Evolutionary conservation across 2,797 vertebrate species (phyloP), one percentile per base, ranked within the genome.

Genomic region (Chrysolophus pictus): DNA sequence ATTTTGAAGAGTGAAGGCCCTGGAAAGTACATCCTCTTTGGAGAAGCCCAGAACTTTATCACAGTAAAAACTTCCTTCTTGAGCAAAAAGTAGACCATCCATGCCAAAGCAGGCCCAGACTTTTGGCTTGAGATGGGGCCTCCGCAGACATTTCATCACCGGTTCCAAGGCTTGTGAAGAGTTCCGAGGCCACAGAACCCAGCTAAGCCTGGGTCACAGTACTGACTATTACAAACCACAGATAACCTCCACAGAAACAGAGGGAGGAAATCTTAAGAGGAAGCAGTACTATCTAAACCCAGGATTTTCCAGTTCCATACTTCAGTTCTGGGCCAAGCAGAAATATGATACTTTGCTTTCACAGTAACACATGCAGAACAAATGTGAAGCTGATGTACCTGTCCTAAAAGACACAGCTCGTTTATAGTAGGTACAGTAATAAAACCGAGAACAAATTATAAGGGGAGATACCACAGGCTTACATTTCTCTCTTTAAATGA

Each of bases 191-290:
- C 31, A 65, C 51, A 10, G 56, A 37, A 44, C 39, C 33, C 77
- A 11, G 56, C 67, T 68, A 39, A 46, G 56, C 37, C 56, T 10
- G 11, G 35, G 55, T 3, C 3, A 7, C 1, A n/a, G 22, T 6
- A 4, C 3, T 6, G 44, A 0, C 0, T 0, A 5, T 11, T 6
- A 41, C 51, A 35, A 29, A n/a, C 13, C 7, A 7, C 5, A 5
- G n/a, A 2, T 15, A n/a, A 47, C 31, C 10, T 3, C 26, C 3
- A 4, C 4, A 44, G 14, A 33, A 64, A 42, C 8, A 35, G 64
- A 29, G 21, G 12, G n/a, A 14, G 28, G 2, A 35, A 55, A 24
- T 6, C 31, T 6, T 1, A 26, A n/a, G 24, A 42, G 14, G 28
- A 29, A 58, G 13, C 1, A 0, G 8, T 10, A 3, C 16, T n/a